Conservation (phyloP, 2,113 vertebrate species). For the Scomber colias region DNA sequence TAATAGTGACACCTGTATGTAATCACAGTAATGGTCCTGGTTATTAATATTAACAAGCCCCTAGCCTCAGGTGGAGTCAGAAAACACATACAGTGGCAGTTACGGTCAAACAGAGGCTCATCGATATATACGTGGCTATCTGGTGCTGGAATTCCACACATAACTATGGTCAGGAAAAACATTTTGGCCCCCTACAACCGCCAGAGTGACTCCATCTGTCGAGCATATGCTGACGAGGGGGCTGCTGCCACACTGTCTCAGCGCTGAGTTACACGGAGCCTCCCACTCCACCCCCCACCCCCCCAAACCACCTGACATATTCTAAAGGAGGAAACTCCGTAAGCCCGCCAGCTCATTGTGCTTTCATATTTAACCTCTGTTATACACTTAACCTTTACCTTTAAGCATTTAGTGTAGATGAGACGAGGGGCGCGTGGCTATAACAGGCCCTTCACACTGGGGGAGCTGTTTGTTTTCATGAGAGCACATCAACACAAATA, state of each 20-base stretch:
- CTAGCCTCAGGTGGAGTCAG: constrained; percentile 17
- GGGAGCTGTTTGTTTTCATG: constrained; percentile 73
- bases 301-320: constrained; percentile 64
- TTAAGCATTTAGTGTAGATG: constrained; percentile 67
- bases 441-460: constrained; percentile 57
- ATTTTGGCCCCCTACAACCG: constrained; percentile 59
- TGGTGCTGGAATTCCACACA: constrained; percentile 67
- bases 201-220: constrained; percentile 75
- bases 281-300: background rate
- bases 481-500: constrained; percentile 71
- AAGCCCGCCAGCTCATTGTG: constrained; percentile 76
- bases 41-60: constrained; percentile 51
- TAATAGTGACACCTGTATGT: constrained; percentile 34
- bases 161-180: constrained; percentile 67
- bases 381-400: constrained; percentile 80
- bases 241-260: constrained; percentile 71
- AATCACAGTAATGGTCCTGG: constrained; percentile 34
- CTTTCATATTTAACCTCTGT: constrained; percentile 77
- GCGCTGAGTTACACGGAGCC: constrained; percentile 50
- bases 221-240: constrained; percentile 66
- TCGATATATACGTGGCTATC: constrained; percentile 35
- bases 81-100: constrained; percentile 41
- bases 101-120: constrained; percentile 35
- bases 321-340: constrained; percentile 69
- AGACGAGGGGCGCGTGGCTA: constrained; percentile 40